A percentile compares a stretch with the other conserved stretches of the same genome.
Conservation (phyloP, 2,797 vertebrate species). For the Streptopelia turtur region DNA sequence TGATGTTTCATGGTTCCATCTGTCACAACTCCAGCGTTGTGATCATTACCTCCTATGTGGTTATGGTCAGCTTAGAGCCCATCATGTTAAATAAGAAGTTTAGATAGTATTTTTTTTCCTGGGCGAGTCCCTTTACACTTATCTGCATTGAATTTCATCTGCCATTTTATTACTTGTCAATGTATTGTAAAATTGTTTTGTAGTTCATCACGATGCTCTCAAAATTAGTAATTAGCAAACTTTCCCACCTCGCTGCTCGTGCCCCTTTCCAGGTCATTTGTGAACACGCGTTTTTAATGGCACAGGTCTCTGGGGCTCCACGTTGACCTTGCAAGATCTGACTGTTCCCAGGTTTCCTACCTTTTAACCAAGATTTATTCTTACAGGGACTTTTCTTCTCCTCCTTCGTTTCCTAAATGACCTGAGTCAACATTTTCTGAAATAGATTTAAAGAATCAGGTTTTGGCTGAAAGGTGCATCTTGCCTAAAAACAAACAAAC, state of each 20-base stretch:
- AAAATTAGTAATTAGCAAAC: conserved; percentile 35
- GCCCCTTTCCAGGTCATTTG: conserved; percentile 24
- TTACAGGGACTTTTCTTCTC: neutral
- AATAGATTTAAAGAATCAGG: neutral
- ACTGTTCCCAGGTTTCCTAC: neutral
- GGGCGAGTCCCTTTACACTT: neutral
- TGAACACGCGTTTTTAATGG: conserved; percentile 14
- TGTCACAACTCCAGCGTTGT: neutral
- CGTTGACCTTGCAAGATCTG: neutral
- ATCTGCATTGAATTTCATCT: neutral
- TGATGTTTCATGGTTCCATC: neutral
- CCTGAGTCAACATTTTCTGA: neutral
- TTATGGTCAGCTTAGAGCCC: neutral
- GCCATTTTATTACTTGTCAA: conserved; percentile 19
- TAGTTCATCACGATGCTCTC: neutral
- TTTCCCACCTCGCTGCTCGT: conserved; percentile 5
- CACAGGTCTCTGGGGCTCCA: neutral
- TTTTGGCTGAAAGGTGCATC: neutral
- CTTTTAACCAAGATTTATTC: neutral
- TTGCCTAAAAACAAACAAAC: neutral
- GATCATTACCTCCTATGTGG: neutral
- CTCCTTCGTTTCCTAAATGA: neutral
- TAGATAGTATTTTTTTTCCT: neutral
- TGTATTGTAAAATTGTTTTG: conserved; percentile 35
- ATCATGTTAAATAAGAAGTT: neutral